phyloP scores from a whole-genome alignment of 2,888 invertebrate species.

The Deroplatys truncata region DNA sequence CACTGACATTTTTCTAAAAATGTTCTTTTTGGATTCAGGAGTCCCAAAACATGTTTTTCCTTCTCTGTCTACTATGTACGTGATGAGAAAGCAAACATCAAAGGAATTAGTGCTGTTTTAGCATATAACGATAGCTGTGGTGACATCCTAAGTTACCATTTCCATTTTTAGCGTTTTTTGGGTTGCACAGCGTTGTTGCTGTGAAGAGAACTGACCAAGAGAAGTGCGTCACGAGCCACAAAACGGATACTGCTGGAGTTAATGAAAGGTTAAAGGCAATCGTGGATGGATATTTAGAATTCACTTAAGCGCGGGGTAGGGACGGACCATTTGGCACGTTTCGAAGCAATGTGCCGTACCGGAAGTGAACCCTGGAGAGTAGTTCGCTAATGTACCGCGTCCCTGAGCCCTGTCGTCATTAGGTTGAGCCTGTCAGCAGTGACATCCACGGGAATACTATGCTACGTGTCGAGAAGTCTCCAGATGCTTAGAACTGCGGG shows the following conservation, averaged over 20 bases:
- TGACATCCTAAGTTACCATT: too few species aligned
- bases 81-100: too few species aligned
- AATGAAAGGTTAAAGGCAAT: not conserved
- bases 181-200: too few species aligned
- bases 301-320: not conserved
- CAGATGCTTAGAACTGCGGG: not conserved
- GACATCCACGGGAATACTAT: not conserved
- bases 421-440: not conserved
- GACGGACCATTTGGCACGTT: not conserved
- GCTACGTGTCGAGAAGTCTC: not conserved
- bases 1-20: too few species aligned
- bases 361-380: not conserved
- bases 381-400: not conserved
- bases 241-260: not conserved
- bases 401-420: not conserved
- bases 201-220: too few species aligned
- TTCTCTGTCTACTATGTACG: too few species aligned
- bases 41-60: too few species aligned
- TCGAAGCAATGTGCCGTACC: not conserved
- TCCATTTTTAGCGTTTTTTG: too few species aligned
- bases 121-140: too few species aligned
- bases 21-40: too few species aligned
- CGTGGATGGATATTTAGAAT: not conserved
- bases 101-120: too few species aligned
- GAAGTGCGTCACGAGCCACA: not conserved